Base-by-base conservation (phyloP, 2,797 vertebrate species). In the Psittacula derbiana region DNA sequence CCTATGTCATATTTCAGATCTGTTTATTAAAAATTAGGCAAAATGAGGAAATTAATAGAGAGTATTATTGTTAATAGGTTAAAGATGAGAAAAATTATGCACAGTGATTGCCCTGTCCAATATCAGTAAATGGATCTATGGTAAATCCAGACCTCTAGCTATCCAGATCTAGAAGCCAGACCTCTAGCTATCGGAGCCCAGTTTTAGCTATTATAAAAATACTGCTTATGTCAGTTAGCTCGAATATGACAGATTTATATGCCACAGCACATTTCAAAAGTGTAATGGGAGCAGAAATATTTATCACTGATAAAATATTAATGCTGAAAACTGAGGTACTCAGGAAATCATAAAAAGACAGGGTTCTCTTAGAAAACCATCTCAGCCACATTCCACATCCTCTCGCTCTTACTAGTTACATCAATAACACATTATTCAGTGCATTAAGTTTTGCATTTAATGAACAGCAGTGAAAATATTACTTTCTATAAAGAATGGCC, bases 271-370 rank as follows among this genome's bases (percentile, higher is more conserved):
- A 58, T 85, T 78, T 74, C 19, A 88, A 67, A 79, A 38, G 12
- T 43, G 25, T 62, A 72, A 75, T 30, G 33, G 86, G 58, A 53
- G 57, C 21, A 84, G 53, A 92, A 88, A 21, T 44, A 2, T 16
- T 92, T 84, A 3, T 58, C 30, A 17, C 31, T 81, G 62, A 57
- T 94, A 53, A 88, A 95, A 88, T 66, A 84, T 85, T 96, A 91
- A 91, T 84, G 24, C 12, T 71, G 60, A 86, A 69, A 84, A 75
- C 24, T 60, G 52, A 86, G 23, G 46, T 49, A 75, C 36, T 80
- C 66, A 69, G 88, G 76, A 94, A 94, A 78, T 58, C 47, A 74
- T 41, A 71, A 79, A 85, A 90, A 76, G 24, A 43, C 15, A 55
- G 27, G 46, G 18, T 66, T 95, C 5, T 23, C 14, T 38, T 67